Base-by-base conservation (phyloP, 2,888 invertebrate genomes). In the Andrena minutula region DNA sequence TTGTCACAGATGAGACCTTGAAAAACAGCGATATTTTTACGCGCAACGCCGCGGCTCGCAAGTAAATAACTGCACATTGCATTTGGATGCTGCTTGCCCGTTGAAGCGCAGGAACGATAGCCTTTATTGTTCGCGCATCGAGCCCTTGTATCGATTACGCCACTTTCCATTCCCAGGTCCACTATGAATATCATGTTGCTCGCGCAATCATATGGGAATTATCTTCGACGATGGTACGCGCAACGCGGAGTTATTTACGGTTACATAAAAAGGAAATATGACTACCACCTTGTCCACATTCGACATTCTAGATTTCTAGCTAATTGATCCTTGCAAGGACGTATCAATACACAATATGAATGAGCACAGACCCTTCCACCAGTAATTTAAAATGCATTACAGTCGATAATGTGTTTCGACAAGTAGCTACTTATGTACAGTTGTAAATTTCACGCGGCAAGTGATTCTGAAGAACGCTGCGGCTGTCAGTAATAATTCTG, bases 71-170 rank as follows among this genome's bases (percentile, higher is more conserved):
- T 8, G 26, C 56, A 26, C 4, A 12, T 53, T 53, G 20, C 53
- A 53, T 26, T 56, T 23, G 56, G 10, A 56, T 10, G 56, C 26
- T 3, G 26, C 12, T 56, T 53, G 53, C 23, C 8, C 53, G 53
- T 26, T 12, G 56, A 56, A 56, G 56, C 56, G 23, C 10, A 56
- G 56, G 10, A 26, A 56, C 56, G 23, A 26, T 23, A 56, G 20
- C 56, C n/a, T 56, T 56, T 56, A 56, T 56, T 26, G 56, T 56
- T 12, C 10, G 56, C 26, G 56, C 56, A 56, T 10, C 23, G 56
- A 56, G 56, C 23, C 56, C 10, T 26, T 56, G 23, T 56, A 56
- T 56, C 56, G 56, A 56, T 56, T 56, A 23, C 23, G 56, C 26
- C 10, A 26, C 56, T 26, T 26, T 56, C 23, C 56, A 56, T 26